These are phyloP conservation scores for Cyanoderma ruficeps DNA, from an alignment of 2,113 vertebrate genomes.

Conservation along the genomic window DNA sequence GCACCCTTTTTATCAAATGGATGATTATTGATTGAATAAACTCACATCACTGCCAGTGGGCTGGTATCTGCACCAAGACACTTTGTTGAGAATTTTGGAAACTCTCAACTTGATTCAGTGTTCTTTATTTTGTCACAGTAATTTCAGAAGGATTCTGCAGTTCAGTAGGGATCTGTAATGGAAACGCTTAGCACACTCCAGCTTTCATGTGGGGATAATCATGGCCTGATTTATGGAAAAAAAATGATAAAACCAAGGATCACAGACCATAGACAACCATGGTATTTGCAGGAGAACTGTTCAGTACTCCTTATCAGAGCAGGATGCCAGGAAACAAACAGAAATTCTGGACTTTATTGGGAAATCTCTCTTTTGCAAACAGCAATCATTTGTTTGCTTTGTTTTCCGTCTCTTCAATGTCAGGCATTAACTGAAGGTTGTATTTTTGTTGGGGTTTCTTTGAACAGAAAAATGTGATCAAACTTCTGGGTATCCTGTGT, in stretches of 20 bases:
- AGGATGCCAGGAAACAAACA: background rate
- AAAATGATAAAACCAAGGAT: background rate
- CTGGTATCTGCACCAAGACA: background rate
- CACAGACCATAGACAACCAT: background rate
- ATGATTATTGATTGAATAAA: background rate
- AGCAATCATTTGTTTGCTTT: background rate
- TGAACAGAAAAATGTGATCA: background rate
- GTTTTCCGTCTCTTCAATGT: background rate
- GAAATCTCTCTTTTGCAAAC: background rate
- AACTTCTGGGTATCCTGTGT: background rate
- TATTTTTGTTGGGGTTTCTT: background rate
- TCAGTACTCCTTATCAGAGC: background rate
- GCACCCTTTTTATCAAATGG: background rate
- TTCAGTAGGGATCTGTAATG: background rate
- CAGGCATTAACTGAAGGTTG: background rate
- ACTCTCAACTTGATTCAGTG: background rate
- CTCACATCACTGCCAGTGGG: background rate
- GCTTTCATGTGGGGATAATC: background rate
- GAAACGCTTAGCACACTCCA: background rate
- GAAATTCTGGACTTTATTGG: background rate
- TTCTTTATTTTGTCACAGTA: background rate
- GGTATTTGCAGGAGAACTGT: background rate
- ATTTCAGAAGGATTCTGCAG: background rate
- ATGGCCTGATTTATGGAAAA: background rate
- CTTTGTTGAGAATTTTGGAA: background rate